A percentile compares a stretch with the other conserved stretches of the same genome.
Evolutionary conservation across 2,888 invertebrate species (phyloP).

Genomic region (Laothoe populi): DNA sequence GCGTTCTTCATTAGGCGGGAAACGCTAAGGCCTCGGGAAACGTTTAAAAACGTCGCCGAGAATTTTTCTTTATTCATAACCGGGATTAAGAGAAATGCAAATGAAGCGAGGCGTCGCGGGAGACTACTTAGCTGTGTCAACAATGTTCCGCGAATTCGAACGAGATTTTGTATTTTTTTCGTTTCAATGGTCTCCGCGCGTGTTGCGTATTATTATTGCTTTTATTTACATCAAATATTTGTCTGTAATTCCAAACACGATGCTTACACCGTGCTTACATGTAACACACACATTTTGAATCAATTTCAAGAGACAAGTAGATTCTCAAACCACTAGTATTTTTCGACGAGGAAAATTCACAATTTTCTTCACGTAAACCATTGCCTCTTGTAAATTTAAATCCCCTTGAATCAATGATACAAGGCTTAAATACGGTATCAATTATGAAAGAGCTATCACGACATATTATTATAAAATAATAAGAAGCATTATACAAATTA

Average conservation of each 20-base stretch:
- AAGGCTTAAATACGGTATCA: too few relatives aligned
- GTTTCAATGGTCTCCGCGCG: slow-evolving; percentile 43
- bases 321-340: neutral
- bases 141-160: slow-evolving; percentile 62
- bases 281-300: neutral
- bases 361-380: too few relatives aligned
- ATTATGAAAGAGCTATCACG: too few relatives aligned
- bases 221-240: slow-evolving; percentile 9
- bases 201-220: slow-evolving; percentile 30
- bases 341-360: too few relatives aligned
- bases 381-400: too few relatives aligned
- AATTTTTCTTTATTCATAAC: slow-evolving; percentile 85
- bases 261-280: neutral
- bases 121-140: slow-evolving; percentile 83
- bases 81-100: slow-evolving; percentile 83
- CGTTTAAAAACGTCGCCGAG: slow-evolving; percentile 76
- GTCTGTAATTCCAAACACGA: neutral
- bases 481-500: too few relatives aligned
- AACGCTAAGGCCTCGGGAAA: slow-evolving; percentile 62
- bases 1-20: slow-evolving; percentile 78
- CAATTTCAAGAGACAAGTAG: neutral
- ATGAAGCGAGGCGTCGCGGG: slow-evolving; percentile 78
- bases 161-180: slow-evolving; percentile 55
- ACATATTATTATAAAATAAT: too few relatives aligned
- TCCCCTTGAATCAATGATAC: too few relatives aligned